These are phyloP conservation scores for Patella pellucida DNA, from an alignment of 2,888 invertebrate genomes.

Conservation along the genomic window DNA sequence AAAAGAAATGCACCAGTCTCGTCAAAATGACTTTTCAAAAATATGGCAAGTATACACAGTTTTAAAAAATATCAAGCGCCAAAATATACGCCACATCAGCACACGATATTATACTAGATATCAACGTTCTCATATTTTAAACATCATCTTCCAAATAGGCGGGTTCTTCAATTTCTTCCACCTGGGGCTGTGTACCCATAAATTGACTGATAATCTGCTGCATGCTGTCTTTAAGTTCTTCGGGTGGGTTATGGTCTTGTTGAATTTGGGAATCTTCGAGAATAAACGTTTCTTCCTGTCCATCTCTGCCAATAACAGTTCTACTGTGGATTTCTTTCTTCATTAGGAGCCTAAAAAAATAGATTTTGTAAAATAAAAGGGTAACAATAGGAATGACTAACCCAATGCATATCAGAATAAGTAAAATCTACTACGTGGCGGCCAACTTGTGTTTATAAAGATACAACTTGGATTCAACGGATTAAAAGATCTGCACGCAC, in stretches of 20 bases:
- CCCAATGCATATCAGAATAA: too few species aligned
- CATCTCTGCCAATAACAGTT: slow-evolving; percentile 62
- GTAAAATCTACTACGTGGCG: too few species aligned
- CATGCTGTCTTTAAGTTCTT: slow-evolving; percentile 67
- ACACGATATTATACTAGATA: not conserved
- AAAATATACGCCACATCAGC: not conserved
- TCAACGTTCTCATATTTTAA: slow-evolving; percentile 26
- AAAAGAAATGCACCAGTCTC: slow-evolving; percentile 4
- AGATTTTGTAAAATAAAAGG: not conserved
- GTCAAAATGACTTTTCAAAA: not conserved
- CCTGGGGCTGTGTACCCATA: slow-evolving; percentile 58
- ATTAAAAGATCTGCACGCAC: slow-evolving; percentile 34
- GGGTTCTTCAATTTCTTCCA: slow-evolving; percentile 39
- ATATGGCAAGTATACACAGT: slow-evolving; percentile 7
- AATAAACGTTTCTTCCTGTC: slow-evolving; percentile 73
- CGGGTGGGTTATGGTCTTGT: slow-evolving; percentile 79
- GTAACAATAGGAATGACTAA: too few species aligned
- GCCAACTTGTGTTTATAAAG: too few species aligned
- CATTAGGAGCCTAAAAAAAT: slow-evolving; percentile 60
- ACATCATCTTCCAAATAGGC: slow-evolving; percentile 45
- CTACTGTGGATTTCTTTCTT: slow-evolving; percentile 68
- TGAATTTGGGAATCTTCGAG: slow-evolving; percentile 75
- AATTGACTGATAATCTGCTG: slow-evolving; percentile 69
- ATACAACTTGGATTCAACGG: not conserved
- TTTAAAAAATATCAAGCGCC: not conserved